These are phyloP conservation scores for Andrena hattorfiana DNA, from an alignment of 2,888 invertebrate genomes.

Conservation along the genomic window DNA sequence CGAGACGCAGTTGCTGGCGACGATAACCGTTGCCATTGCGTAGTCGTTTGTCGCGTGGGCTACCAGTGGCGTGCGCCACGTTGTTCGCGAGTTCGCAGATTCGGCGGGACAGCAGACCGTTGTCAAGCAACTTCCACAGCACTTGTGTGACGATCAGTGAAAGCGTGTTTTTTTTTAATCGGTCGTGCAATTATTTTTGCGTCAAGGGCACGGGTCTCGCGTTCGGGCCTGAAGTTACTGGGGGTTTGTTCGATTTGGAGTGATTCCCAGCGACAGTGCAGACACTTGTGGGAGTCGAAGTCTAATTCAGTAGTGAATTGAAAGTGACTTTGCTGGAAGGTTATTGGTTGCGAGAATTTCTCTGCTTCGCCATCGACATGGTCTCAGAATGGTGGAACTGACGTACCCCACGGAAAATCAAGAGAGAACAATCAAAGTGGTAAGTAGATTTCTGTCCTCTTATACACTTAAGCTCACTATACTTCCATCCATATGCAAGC, in stretches of 20 bases:
- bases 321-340: conserved; percentile 12
- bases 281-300: neutral
- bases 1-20: conserved; percentile 59
- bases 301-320: neutral
- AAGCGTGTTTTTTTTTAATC: neutral
- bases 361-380: neutral
- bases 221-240: neutral
- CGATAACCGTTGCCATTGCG: conserved; percentile 56
- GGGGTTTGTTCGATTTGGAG: neutral
- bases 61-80: conserved; percentile 46
- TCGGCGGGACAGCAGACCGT: neutral
- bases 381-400: conserved; percentile 61
- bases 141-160: neutral
- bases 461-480: neutral
- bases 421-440: conserved; percentile 59
- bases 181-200: neutral
- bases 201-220: neutral
- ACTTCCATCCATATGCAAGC: neutral
- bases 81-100: conserved; percentile 18
- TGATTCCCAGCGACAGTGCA: conserved; percentile 1
- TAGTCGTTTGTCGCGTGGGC: conserved; percentile 59
- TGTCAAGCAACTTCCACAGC: too few species aligned
- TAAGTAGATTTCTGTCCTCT: conserved; percentile 44
- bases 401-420: conserved; percentile 50
- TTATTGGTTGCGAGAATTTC: neutral